A percentile compares a stretch with the other conserved stretches of the same genome.
phyloP scores from a whole-genome alignment of 1,140 invertebrate species.

The Anoplophora glabripennis region DNA sequence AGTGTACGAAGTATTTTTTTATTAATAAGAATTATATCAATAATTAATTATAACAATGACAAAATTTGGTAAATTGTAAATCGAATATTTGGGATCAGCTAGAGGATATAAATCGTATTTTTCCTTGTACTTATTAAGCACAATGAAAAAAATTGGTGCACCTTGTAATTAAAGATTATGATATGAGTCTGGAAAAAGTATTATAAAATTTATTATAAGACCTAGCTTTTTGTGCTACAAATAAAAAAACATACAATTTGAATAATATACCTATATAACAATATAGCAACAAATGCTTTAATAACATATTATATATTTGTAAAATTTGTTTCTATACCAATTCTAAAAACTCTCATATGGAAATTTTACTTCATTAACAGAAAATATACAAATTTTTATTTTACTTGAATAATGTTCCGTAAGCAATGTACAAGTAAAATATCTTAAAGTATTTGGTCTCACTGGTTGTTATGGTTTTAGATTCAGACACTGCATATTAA shows the following conservation, averaged over 20 bases:
- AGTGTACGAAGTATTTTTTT: constrained; percentile 27
- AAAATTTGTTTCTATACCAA: constrained; percentile 31
- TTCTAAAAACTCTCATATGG: constrained; percentile 21
- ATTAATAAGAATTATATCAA: constrained; percentile 44
- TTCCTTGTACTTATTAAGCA: constrained; percentile 16
- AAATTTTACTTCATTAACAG: constrained; percentile 29
- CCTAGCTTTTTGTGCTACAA: not conserved
- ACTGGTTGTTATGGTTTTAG: constrained; percentile 4
- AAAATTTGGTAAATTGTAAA: constrained; percentile 35
- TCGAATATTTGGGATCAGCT: constrained; percentile 38
- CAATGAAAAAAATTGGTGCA: constrained; percentile 15
- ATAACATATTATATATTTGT: constrained; percentile 30
- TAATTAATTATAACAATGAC: constrained; percentile 46
- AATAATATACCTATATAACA: constrained; percentile 38
- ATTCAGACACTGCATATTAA: not conserved
- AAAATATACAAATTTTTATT: constrained; percentile 36
- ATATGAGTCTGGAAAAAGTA: constrained; percentile 27
- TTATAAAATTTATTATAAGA: constrained; percentile 11
- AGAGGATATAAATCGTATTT: constrained; percentile 30
- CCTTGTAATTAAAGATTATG: constrained; percentile 19
- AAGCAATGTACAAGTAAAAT: constrained; percentile 35
- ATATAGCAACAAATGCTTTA: constrained; percentile 43
- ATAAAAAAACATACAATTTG: not conserved
- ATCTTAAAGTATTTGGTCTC: constrained; percentile 17
- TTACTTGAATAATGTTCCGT: constrained; percentile 19